A percentile compares a stretch with the other conserved stretches of the same genome.
Conservation (phyloP, 2,113 vertebrate species). For the Limnothrissa miodon region DNA sequence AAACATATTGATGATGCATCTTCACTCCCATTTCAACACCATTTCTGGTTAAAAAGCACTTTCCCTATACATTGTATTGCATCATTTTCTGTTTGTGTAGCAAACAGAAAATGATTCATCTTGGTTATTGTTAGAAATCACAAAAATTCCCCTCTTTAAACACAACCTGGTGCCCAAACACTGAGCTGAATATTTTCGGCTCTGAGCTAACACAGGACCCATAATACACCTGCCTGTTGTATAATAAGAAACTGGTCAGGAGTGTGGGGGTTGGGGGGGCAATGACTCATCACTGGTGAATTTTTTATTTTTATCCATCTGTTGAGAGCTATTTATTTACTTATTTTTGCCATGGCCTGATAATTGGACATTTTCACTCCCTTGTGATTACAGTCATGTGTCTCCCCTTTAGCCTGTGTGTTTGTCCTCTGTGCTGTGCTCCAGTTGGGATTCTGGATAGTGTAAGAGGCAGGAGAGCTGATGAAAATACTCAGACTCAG, state of each 20-base stretch:
- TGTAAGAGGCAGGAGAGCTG: not conserved
- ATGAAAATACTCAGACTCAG: not conserved
- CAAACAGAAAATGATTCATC: too few species aligned
- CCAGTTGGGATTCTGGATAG: not conserved
- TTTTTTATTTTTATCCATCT: slow-evolving; percentile 1
- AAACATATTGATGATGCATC: not conserved
- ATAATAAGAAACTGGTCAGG: not conserved
- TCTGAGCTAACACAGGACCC: not conserved
- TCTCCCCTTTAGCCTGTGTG: not conserved
- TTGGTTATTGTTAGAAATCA: not conserved
- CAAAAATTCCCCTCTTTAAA: not conserved
- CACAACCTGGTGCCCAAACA: not conserved
- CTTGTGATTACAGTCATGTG: not conserved
- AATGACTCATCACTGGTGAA: not conserved
- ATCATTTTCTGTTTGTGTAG: not conserved
- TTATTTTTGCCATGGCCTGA: not conserved
- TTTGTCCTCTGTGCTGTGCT: not conserved
- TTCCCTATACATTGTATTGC: not conserved
- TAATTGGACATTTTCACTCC: not conserved
- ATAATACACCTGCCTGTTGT: not conserved
- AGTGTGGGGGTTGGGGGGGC: not conserved
- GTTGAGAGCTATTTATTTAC: not conserved
- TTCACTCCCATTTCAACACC: too few species aligned
- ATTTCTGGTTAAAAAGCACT: too few species aligned
- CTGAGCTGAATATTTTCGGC: not conserved